phyloP scores from a whole-genome alignment of 2,113 vertebrate genomes.

The Gobiocypris rarus region DNA sequence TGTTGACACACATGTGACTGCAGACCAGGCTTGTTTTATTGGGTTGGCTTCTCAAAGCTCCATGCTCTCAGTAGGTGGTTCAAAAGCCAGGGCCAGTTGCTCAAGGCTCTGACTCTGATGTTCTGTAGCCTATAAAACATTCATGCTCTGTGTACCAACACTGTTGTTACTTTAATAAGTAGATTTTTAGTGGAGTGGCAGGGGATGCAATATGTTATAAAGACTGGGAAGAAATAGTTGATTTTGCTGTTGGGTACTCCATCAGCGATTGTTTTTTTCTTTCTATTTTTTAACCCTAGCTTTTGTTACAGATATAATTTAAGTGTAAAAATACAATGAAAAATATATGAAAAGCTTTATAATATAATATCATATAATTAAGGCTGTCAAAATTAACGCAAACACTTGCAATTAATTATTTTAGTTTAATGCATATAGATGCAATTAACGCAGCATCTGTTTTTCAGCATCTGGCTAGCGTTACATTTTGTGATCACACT shows the following conservation, averaged over 20 bases:
- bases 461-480: too few species aligned
- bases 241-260: conserved; percentile 17
- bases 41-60: conserved; percentile 20
- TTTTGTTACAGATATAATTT: background rate
- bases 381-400: too few species aligned
- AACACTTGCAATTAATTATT: too few species aligned
- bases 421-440: too few species aligned
- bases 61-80: conserved; percentile 27
- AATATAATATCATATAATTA: too few species aligned
- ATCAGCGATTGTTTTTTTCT: background rate
- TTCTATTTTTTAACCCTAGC: background rate
- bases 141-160: conserved; percentile 4
- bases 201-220: background rate
- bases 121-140: conserved; percentile 31
- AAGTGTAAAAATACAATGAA: background rate
- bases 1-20: background rate
- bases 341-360: background rate
- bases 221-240: background rate
- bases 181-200: conserved; percentile 14
- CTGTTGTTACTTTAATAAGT: conserved; percentile 29
- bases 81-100: conserved; percentile 7
- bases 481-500: too few species aligned
- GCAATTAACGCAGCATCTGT: too few species aligned
- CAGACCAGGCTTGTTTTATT: conserved; percentile 13
- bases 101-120: conserved; percentile 34